Conservation (phyloP, 2,797 vertebrate species). For the Aeoliscus strigatus region DNA sequence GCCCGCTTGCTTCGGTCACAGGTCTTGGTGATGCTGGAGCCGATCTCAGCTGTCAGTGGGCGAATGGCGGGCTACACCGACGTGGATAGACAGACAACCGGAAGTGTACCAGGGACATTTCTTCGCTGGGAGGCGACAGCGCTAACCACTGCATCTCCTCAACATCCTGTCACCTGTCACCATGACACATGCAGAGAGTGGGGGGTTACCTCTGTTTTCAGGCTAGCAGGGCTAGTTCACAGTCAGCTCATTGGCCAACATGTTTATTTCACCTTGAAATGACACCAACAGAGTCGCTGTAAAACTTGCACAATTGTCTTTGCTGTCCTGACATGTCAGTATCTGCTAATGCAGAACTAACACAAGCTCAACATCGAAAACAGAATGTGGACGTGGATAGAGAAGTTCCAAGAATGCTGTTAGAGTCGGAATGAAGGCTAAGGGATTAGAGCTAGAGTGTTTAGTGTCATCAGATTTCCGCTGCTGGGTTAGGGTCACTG, state of each 20-base stretch:
- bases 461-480: conserved; percentile 36
- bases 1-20: too few relatives aligned
- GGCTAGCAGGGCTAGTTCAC: neutral
- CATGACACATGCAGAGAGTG: conserved; percentile 6
- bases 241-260: too few relatives aligned
- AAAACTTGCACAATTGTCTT: neutral
- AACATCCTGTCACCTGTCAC: conserved; percentile 32
- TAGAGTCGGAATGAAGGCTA: conserved; percentile 27
- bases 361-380: conserved; percentile 24
- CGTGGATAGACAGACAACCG: too few relatives aligned
- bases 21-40: too few relatives aligned
- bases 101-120: too few relatives aligned
- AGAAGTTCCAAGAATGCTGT: conserved; percentile 20
- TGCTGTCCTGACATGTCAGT: neutral
- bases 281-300: too few relatives aligned
- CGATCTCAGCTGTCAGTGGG: too few relatives aligned
- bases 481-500: conserved; percentile 28
- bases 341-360: conserved; percentile 3
- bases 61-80: too few relatives aligned
- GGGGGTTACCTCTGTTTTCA: conserved; percentile 5
- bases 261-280: too few relatives aligned
- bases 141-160: conserved; percentile 28
- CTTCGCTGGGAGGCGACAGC: too few relatives aligned
- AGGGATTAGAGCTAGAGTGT: conserved; percentile 14
- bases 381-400: conserved; percentile 16